A percentile compares a stretch with the other conserved stretches of the same genome.
Evolutionary conservation across 2,113 vertebrate genomes (phyloP).

Genomic region (Python bivittatus): DNA sequence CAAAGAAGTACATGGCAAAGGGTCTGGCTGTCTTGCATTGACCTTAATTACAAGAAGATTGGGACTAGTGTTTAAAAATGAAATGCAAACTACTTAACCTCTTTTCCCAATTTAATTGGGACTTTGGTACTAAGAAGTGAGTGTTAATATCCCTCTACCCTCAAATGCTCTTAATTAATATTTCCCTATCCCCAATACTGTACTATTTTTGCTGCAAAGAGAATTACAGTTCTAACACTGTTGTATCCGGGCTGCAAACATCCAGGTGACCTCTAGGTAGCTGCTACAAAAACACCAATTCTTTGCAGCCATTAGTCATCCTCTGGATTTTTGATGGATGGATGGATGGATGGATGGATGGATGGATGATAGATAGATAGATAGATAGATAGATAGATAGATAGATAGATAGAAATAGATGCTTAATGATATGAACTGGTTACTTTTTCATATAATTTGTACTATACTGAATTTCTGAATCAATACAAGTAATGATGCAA

Average conservation of each 20-base stretch:
- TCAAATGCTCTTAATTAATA: not conserved
- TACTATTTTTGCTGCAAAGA: not conserved
- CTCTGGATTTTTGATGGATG: not conserved
- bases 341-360: not conserved
- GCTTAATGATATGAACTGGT: not conserved
- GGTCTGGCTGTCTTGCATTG: not conserved
- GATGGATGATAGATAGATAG: no score
- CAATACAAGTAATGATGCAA: not conserved
- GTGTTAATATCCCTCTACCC: not conserved
- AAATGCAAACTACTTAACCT: not conserved
- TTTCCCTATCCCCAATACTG: not conserved
- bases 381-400: no score
- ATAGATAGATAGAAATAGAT: not conserved
- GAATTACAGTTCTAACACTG: not conserved
- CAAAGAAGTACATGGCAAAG: not conserved
- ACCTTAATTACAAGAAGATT: not conserved
- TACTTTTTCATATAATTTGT: not conserved
- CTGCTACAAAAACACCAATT: not conserved
- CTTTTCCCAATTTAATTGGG: not conserved
- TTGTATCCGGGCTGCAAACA: not conserved
- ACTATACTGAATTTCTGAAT: not conserved
- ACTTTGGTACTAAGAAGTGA: not conserved
- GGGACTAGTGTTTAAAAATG: not conserved
- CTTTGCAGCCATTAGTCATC: not conserved
- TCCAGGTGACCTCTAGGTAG: not conserved